These are phyloP conservation scores for Tapirus indicus DNA, from an alignment of 2,797 vertebrate genomes.

Conservation along the genomic window DNA sequence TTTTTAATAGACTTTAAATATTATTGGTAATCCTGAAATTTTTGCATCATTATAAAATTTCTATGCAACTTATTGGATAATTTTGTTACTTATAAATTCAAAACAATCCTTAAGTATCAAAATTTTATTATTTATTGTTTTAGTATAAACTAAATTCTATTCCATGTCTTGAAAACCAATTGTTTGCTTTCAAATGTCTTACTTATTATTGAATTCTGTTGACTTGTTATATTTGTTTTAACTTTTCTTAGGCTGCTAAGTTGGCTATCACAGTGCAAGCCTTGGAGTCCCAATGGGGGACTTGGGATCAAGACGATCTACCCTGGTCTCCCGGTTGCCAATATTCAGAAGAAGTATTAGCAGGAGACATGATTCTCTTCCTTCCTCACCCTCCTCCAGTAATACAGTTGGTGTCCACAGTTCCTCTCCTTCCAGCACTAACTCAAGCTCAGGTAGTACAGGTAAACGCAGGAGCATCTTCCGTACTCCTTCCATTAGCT, in stretches of 20 bases:
- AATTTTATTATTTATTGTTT: background rate
- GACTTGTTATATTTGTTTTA: slow-evolving; percentile 75
- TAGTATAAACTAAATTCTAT: background rate
- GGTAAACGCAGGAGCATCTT: slow-evolving; percentile 97
- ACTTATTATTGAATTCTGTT: slow-evolving; percentile 52
- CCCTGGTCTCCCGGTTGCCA: slow-evolving; percentile 97
- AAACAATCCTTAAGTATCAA: background rate
- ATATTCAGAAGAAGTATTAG: slow-evolving; percentile 97
- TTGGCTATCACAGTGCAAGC: slow-evolving; percentile 73
- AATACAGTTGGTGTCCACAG: slow-evolving; percentile 94
- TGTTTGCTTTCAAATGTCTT: slow-evolving; percentile 10
- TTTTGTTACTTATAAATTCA: background rate
- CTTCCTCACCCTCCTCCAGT: slow-evolving; percentile 97
- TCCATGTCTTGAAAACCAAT: background rate
- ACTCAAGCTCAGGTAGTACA: slow-evolving; percentile 98
- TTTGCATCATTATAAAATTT: background rate
- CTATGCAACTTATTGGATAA: background rate
- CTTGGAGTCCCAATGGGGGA: slow-evolving; percentile 94
- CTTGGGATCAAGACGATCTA: slow-evolving; percentile 94
- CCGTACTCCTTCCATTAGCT: slow-evolving; percentile 96
- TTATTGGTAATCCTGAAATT: background rate
- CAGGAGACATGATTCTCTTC: slow-evolving; percentile 96
- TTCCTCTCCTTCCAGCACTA: slow-evolving; percentile 98
- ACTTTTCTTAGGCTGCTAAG: slow-evolving; percentile 78
- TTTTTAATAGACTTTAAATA: background rate